Percentiles rank a stretch among this genome's conserved stretches.
Conservation (phyloP, 1,140 invertebrate species). For the Drosophila biarmipes region DNA sequence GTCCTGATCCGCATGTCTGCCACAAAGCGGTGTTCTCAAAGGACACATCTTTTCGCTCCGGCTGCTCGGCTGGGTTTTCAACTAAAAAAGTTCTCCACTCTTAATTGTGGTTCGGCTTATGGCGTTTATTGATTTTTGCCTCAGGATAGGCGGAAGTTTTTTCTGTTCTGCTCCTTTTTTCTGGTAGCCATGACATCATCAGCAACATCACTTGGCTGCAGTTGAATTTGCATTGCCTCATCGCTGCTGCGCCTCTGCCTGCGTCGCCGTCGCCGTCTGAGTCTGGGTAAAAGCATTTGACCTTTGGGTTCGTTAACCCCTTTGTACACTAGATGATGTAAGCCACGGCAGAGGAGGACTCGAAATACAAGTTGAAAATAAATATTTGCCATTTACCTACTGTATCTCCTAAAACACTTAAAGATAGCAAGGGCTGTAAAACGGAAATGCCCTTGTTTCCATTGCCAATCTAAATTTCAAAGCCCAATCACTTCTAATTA, state of each 20-base stretch:
- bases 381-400: not conserved
- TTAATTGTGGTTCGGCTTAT: constrained; percentile 31
- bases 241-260: constrained; percentile 14
- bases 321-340: constrained; percentile 53
- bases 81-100: constrained; percentile 2
- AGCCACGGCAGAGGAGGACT: constrained; percentile 16
- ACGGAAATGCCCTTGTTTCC: constrained; percentile 1
- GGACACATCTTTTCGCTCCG: constrained; percentile 3
- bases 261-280: constrained; percentile 26
- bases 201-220: constrained; percentile 31
- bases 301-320: constrained; percentile 71
- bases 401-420: not conserved
- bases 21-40: not conserved
- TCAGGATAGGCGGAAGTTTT: constrained; percentile 4
- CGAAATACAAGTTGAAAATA: constrained; percentile 1
- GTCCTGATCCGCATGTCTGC: constrained; percentile 33
- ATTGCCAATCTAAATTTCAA: constrained; percentile 4
- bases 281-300: constrained; percentile 64
- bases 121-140: constrained; percentile 16
- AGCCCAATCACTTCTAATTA: constrained; percentile 45
- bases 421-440: not conserved
- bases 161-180: constrained; percentile 7
- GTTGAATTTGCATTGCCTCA: constrained; percentile 56
- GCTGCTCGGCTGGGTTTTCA: not conserved
- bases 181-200: constrained; percentile 68